A percentile compares a stretch with the other conserved stretches of the same genome.
Conservation (phyloP, 1,140 invertebrate genomes). For the Drosophila pandora region DNA sequence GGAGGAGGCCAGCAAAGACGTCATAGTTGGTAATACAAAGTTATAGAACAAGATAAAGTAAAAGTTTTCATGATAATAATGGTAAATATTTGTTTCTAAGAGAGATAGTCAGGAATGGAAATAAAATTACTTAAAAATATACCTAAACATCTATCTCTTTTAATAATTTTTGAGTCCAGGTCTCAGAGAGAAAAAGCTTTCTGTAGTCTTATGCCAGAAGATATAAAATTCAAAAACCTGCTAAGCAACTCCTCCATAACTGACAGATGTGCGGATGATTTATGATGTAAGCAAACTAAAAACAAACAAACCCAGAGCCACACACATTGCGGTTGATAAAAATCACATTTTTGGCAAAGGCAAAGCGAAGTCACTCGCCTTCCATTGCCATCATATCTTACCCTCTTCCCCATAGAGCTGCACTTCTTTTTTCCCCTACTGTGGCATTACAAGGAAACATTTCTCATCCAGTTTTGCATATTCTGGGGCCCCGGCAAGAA, state of each 20-base stretch:
- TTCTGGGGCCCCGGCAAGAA: constrained; percentile 55
- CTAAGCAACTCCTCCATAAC: constrained; percentile 27
- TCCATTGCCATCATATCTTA: neutral
- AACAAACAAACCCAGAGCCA: constrained; percentile 11
- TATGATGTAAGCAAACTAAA: constrained; percentile 41
- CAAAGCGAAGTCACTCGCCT: constrained; percentile 36
- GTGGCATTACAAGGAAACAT: constrained; percentile 74
- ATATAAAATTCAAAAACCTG: constrained; percentile 11
- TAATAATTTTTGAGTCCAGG: neutral
- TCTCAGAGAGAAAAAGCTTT: constrained; percentile 2
- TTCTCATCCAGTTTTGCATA: constrained; percentile 72
- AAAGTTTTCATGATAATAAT: constrained; percentile 40
- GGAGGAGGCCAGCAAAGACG: constrained; percentile 36
- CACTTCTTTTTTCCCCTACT: constrained; percentile 1
- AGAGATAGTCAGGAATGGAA: neutral
- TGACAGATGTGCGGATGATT: constrained; percentile 69
- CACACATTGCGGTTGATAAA: constrained; percentile 73
- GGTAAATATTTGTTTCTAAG: constrained; percentile 30
- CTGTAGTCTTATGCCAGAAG: constrained; percentile 7
- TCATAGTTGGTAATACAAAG: constrained; percentile 28
- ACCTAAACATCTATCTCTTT: too few species aligned
- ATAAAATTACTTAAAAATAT: too few species aligned
- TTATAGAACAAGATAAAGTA: constrained; percentile 14
- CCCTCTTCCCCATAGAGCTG: neutral
- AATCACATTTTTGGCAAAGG: constrained; percentile 65